These are phyloP conservation scores for Disparrhopalites patrizii DNA, from an alignment of 2,888 invertebrate species.

Conservation along the genomic window DNA sequence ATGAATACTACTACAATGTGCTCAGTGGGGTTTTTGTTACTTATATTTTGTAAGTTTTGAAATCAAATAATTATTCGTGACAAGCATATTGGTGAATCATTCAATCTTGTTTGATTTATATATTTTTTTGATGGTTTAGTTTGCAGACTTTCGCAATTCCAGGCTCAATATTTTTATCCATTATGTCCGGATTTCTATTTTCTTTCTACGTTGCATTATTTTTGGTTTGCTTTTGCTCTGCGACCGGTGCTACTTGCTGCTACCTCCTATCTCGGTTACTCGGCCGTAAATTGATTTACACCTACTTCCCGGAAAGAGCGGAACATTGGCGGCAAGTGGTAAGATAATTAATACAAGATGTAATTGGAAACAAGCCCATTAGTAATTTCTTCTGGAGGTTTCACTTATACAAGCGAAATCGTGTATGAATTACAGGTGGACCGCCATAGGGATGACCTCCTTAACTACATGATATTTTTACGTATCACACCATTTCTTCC, in stretches of 20 bases:
- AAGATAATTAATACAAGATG: conserved; percentile 40
- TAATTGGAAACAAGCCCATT: conserved; percentile 47
- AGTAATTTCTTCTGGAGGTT: not conserved
- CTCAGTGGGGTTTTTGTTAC: conserved; percentile 80
- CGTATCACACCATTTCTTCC: conserved; percentile 96
- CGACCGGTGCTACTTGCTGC: conserved; percentile 91
- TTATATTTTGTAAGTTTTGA: conserved; percentile 90
- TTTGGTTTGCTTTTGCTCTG: conserved; percentile 90
- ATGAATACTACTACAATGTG: conserved; percentile 87
- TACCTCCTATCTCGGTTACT: conserved; percentile 87
- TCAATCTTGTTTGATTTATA: conserved; percentile 50
- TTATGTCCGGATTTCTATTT: conserved; percentile 93
- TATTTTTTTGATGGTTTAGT: conserved; percentile 56
- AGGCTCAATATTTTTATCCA: conserved; percentile 95
- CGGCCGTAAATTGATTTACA: conserved; percentile 76
- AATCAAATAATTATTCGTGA: too few relatives aligned
- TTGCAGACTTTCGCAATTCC: conserved; percentile 99
- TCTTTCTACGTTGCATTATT: conserved; percentile 84
- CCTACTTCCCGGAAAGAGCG: conserved; percentile 84
- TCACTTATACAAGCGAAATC: too few relatives aligned
- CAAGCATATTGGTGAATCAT: too few relatives aligned
- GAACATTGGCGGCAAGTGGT: conserved; percentile 81
- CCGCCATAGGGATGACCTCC: conserved; percentile 79
- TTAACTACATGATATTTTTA: conserved; percentile 95
- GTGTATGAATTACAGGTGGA: conserved; percentile 57